Conservation (phyloP, 2,113 vertebrate genomes). For the Larimichthys polyactis region DNA sequence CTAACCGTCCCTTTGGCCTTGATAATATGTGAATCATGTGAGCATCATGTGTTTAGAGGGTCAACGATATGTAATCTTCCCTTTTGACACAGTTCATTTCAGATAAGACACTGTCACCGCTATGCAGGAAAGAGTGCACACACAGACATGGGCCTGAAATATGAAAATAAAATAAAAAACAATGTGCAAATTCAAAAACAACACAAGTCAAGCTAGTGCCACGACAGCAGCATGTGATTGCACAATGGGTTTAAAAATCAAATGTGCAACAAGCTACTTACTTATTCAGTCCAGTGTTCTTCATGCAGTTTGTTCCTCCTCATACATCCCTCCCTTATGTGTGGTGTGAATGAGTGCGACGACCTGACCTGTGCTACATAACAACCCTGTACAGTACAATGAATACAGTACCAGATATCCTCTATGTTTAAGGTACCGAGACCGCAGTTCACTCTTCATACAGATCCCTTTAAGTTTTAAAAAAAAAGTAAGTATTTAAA, state of each 20-base stretch:
- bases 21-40: slow-evolving; percentile 26
- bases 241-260: slow-evolving; percentile 32
- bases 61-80: slow-evolving; percentile 44
- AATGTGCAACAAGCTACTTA: slow-evolving; percentile 52
- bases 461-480: slow-evolving; percentile 20
- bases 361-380: slow-evolving; percentile 72
- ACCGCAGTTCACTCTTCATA: slow-evolving; percentile 16
- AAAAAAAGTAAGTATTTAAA: slow-evolving; percentile 48
- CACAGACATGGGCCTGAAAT: slow-evolving; percentile 26
- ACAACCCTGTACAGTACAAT: slow-evolving; percentile 63
- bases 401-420: slow-evolving; percentile 36
- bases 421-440: slow-evolving; percentile 7
- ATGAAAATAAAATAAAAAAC: background rate
- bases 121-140: slow-evolving; percentile 49
- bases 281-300: slow-evolving; percentile 36
- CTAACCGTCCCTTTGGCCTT: slow-evolving; percentile 61
- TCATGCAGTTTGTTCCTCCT: slow-evolving; percentile 55
- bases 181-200: slow-evolving; percentile 64
- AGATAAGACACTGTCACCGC: slow-evolving; percentile 59
- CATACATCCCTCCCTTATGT: slow-evolving; percentile 45
- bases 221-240: slow-evolving; percentile 39
- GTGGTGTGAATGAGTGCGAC: slow-evolving; percentile 42
- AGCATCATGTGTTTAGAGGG: slow-evolving; percentile 24
- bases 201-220: slow-evolving; percentile 36
- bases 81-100: slow-evolving; percentile 64